Percentiles rank a stretch among this genome's conserved stretches.
phyloP scores from a whole-genome alignment of 2,113 vertebrate genomes.

The Nibea coibor region DNA sequence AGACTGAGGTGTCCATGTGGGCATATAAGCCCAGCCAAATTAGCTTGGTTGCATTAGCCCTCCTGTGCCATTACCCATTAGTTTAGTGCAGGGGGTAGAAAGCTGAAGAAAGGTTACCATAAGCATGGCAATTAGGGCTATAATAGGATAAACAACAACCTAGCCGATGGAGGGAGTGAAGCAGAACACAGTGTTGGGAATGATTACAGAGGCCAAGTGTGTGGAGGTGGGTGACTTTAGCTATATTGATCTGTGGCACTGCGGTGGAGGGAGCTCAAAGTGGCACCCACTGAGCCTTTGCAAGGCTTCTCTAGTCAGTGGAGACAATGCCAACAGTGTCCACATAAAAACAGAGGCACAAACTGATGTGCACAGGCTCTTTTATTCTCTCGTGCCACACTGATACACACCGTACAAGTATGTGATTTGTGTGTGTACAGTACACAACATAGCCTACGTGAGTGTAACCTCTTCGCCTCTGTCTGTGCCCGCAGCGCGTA shows the following conservation, averaged over 20 bases:
- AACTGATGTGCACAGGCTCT: conserved; percentile 43
- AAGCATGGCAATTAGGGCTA: conserved; percentile 80
- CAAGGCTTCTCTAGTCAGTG: conserved; percentile 43
- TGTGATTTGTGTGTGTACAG: conserved; percentile 4
- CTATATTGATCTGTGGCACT: conserved; percentile 76
- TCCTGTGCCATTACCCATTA: conserved; percentile 77
- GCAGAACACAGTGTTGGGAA: conserved; percentile 71
- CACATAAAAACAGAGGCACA: conserved; percentile 39
- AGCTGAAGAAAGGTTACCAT: conserved; percentile 79
- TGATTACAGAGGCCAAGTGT: conserved; percentile 69
- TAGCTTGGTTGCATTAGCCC: conserved; percentile 70
- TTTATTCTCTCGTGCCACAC: conserved; percentile 3
- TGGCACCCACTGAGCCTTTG: conserved; percentile 62
- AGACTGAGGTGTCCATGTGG: conserved; percentile 67
- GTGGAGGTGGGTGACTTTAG: conserved; percentile 68
- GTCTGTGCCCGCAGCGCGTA: conserved; percentile 16
- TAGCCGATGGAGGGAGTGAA: conserved; percentile 69
- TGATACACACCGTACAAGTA: neutral
- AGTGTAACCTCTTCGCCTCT: conserved; percentile 26
- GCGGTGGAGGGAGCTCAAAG: conserved; percentile 60
- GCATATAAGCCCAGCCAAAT: conserved; percentile 77
- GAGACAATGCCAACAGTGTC: conserved; percentile 64
- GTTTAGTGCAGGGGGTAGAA: conserved; percentile 74
- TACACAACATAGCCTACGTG: neutral
- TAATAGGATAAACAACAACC: conserved; percentile 85